Percentiles rank a stretch among this genome's conserved stretches.
phyloP scores from a whole-genome alignment of 2,797 vertebrate genomes.

The Calcarius lapponicus region DNA sequence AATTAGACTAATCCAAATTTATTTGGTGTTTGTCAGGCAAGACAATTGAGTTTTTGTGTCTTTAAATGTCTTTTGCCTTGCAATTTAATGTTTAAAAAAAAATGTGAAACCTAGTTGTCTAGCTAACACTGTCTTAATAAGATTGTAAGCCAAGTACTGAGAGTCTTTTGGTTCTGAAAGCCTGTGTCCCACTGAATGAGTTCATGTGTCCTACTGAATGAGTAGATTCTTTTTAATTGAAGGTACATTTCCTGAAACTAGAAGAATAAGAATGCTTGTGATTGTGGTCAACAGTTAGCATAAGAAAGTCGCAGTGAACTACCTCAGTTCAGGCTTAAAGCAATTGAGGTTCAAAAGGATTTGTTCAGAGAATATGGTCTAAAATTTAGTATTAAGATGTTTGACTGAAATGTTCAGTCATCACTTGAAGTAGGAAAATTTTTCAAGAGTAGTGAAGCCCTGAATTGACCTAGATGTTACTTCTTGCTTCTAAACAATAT shows the following conservation, averaged over 20 bases:
- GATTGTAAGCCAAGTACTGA: background rate
- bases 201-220: background rate
- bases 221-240: background rate
- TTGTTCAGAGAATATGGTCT: background rate
- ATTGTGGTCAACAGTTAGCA: background rate
- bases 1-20: background rate
- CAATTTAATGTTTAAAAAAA: background rate
- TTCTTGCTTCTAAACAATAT: background rate
- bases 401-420: background rate
- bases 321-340: background rate
- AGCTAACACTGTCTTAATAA: background rate
- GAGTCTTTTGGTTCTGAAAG: background rate
- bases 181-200: background rate
- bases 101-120: background rate
- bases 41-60: background rate
- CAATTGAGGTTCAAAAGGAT: background rate
- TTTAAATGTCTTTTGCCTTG: background rate
- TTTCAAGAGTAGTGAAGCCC: background rate
- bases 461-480: background rate
- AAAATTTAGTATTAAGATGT: background rate
- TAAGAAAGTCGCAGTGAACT: background rate
- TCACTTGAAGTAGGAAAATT: background rate
- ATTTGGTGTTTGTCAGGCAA: background rate
- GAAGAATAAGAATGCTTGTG: background rate
- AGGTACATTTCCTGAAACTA: background rate